Conservation (phyloP, 2,113 vertebrate species). For the Engystomops pustulosus region DNA sequence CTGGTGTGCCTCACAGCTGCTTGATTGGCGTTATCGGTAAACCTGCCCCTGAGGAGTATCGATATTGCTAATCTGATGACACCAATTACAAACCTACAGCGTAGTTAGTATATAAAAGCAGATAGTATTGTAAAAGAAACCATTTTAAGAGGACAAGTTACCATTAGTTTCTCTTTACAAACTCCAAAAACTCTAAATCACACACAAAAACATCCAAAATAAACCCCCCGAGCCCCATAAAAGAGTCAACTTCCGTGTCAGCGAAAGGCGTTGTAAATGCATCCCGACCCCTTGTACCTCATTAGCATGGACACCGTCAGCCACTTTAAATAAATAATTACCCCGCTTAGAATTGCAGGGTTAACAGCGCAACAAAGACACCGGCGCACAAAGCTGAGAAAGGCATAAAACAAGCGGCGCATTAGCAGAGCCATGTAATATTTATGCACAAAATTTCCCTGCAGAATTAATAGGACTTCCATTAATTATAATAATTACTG, state of each 20-base stretch:
- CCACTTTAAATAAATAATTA: conserved; percentile 39
- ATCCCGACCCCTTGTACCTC: conserved; percentile 7
- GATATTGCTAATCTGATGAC: too few species aligned
- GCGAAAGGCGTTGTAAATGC: conserved; percentile 7
- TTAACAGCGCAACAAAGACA: conserved; percentile 24
- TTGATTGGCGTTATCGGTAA: too few species aligned
- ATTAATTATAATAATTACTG: conserved; percentile 46
- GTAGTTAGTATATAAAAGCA: too few species aligned
- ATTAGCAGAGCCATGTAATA: conserved; percentile 32
- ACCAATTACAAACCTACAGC: too few species aligned
- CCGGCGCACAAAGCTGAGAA: neutral
- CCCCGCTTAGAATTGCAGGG: conserved; percentile 8
- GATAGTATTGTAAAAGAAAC: too few species aligned
- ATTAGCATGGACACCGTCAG: conserved; percentile 37
- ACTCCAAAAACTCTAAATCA: neutral
- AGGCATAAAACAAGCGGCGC: conserved; percentile 21
- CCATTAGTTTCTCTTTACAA: neutral
- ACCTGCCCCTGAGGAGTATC: too few species aligned
- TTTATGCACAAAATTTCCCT: conserved; percentile 43
- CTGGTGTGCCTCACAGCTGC: too few species aligned
- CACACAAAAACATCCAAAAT: neutral
- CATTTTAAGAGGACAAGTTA: neutral
- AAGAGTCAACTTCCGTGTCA: neutral
- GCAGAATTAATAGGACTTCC: conserved; percentile 51
- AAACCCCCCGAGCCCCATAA: neutral